A percentile compares a stretch with the other conserved stretches of the same genome.
phyloP scores from a whole-genome alignment of 2,888 invertebrate genomes.

The Drosophila mulleri region DNA sequence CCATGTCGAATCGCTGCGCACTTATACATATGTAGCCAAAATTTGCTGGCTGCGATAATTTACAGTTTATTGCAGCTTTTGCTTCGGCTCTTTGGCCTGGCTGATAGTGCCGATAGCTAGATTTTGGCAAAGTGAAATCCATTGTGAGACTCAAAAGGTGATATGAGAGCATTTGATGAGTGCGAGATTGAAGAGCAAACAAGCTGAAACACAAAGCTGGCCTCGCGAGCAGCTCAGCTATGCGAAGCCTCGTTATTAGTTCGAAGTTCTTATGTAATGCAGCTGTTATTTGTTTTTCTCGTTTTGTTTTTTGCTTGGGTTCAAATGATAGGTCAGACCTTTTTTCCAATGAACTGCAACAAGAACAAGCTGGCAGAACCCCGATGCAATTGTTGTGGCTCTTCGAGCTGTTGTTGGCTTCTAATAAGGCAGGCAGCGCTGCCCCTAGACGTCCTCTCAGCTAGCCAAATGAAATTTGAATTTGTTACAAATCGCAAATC shows the following conservation, averaged over 20 bases:
- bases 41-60: slow-evolving; percentile 46
- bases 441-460: slow-evolving; percentile 6
- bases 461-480: slow-evolving; percentile 67
- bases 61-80: slow-evolving; percentile 41
- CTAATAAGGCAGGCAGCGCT: slow-evolving; percentile 55
- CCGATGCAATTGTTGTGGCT: slow-evolving; percentile 34
- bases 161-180: not conserved
- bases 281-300: slow-evolving; percentile 21
- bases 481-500: slow-evolving; percentile 84
- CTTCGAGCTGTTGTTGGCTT: slow-evolving; percentile 32
- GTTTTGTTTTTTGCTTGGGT: slow-evolving; percentile 36
- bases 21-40: slow-evolving; percentile 40
- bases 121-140: slow-evolving; percentile 17
- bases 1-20: slow-evolving; percentile 35
- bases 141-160: slow-evolving; percentile 1
- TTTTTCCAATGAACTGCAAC: slow-evolving; percentile 59
- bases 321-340: slow-evolving; percentile 67
- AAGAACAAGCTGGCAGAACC: slow-evolving; percentile 18
- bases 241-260: not conserved
- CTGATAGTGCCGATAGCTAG: slow-evolving; percentile 19
- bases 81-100: not conserved
- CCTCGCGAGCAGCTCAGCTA: not conserved
- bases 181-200: not conserved
- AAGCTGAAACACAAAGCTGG: not conserved
- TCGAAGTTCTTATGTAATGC: slow-evolving; percentile 13